Conservation (phyloP, 2,113 vertebrate species). For the Spilogale gracilis region DNA sequence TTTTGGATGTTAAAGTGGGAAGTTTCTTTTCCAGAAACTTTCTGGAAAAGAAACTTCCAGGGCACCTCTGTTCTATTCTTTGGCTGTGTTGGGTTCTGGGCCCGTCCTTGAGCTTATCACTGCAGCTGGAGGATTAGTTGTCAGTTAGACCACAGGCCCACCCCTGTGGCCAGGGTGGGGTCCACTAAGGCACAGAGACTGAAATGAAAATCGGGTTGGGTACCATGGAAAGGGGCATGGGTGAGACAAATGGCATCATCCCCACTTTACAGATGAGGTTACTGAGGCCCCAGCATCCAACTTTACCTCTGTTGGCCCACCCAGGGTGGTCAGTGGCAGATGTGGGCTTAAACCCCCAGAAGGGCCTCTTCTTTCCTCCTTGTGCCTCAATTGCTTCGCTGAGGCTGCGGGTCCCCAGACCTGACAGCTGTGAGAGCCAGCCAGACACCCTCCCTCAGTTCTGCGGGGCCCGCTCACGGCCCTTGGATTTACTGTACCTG, state of each 20-base stretch:
- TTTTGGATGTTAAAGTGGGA: not conserved
- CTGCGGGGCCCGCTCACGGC: not conserved
- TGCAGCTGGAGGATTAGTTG: not conserved
- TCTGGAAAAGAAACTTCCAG: not conserved
- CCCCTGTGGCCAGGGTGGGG: not conserved
- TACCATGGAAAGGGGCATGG: not conserved
- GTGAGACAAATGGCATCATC: fast-evolving
- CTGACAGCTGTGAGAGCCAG: not conserved
- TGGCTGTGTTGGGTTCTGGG: not conserved
- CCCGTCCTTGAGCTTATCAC: not conserved
- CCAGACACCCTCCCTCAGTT: not conserved
- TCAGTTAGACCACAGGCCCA: not conserved
- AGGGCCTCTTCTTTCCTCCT: too few species aligned
- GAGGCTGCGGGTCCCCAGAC: not conserved
- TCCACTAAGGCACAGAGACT: not conserved
- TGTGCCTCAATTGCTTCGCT: fast-evolving
- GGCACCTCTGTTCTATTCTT: not conserved
- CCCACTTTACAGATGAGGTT: not conserved
- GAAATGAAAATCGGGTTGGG: too few species aligned
- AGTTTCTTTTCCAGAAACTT: not conserved
- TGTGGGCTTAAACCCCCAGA: fast-evolving
- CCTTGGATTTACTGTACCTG: slow-evolving; percentile 58
- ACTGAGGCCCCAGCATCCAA: fast-evolving
- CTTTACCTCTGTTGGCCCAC: not conserved
- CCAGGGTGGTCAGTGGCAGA: not conserved